Evolutionary conservation across 2,888 invertebrate genomes (phyloP).

Genomic region (Tholera decimalis): DNA sequence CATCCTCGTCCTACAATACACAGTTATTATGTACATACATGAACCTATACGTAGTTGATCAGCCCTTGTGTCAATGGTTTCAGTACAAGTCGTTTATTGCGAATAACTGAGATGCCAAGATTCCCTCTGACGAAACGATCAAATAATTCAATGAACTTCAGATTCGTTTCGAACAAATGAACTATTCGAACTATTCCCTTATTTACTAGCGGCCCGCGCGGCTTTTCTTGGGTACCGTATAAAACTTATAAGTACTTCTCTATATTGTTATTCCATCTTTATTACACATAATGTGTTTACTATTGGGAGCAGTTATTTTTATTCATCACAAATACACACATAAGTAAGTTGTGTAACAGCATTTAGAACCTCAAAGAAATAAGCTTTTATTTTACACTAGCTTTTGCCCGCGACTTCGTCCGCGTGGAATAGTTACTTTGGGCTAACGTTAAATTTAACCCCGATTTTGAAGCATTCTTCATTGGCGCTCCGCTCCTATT

Average conservation of each 20-base stretch:
- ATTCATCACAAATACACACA: not conserved
- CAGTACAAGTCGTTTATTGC: slow-evolving; percentile 51
- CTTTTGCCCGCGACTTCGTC: too few species aligned
- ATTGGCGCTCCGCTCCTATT: too few species aligned
- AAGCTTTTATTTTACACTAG: too few species aligned
- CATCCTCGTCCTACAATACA: too few species aligned
- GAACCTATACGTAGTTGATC: slow-evolving; percentile 33
- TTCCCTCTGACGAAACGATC: slow-evolving; percentile 39
- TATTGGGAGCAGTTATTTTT: slow-evolving; percentile 14
- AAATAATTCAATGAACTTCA: slow-evolving; percentile 55
- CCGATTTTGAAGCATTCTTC: too few species aligned
- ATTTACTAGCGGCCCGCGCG: slow-evolving; percentile 16
- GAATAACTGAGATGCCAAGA: slow-evolving; percentile 58
- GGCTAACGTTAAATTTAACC: too few species aligned
- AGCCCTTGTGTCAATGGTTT: slow-evolving; percentile 26
- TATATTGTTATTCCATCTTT: slow-evolving; percentile 25
- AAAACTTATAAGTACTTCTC: slow-evolving; percentile 10
- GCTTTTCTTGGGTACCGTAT: not conserved
- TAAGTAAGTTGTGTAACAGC: too few species aligned
- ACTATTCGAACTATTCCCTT: slow-evolving; percentile 48
- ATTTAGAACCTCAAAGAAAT: too few species aligned
- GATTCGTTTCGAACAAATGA: slow-evolving; percentile 40
- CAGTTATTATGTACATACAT: too few species aligned
- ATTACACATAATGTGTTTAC: slow-evolving; percentile 18
- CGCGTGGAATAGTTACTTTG: too few species aligned